A percentile compares a stretch with the other conserved stretches of the same genome.
Conservation (phyloP, 2,888 invertebrate genomes). For the Amiota minor region DNA sequence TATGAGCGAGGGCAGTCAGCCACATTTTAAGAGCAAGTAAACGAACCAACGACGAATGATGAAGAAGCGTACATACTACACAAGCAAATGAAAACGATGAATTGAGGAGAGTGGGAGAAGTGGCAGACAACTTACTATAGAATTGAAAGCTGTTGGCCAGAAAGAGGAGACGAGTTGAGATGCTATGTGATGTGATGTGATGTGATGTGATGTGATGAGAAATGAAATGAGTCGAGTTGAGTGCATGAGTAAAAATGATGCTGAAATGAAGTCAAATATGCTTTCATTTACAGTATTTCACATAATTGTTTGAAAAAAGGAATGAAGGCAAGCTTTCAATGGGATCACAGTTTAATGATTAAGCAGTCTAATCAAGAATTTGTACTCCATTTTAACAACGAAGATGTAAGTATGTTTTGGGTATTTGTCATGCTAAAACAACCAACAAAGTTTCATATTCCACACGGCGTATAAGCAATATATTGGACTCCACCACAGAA, state of each 20-base stretch:
- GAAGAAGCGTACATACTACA: not conserved
- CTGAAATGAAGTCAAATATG: constrained; percentile 26
- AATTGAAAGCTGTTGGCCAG: too few relatives aligned
- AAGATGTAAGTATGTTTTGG: too few relatives aligned
- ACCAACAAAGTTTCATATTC: too few relatives aligned
- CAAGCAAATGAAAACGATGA: not conserved
- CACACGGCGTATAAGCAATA: too few relatives aligned
- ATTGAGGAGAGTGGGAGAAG: not conserved
- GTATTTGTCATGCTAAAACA: too few relatives aligned
- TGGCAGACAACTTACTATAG: not conserved
- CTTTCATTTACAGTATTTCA: not conserved
- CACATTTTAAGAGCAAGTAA: constrained; percentile 8
- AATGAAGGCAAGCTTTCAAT: not conserved
- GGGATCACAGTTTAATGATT: not conserved
- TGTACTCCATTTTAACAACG: too few relatives aligned
- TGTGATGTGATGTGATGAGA: not conserved
- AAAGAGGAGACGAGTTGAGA: not conserved
- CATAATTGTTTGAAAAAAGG: not conserved
- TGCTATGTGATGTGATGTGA: constrained; percentile 3
- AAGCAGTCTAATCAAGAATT: too few relatives aligned
- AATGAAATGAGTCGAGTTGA: not conserved
- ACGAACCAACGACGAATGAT: not conserved
- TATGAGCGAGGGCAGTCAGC: constrained; percentile 27
- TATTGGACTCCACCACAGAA: too few relatives aligned
- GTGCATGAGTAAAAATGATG: constrained; percentile 8